Evolutionary conservation across 30 jellyfish, hydroid and myxozoan genomes (phyloP), one percentile per base, ranked within the genome.

Genomic region (Phacellophora camtschatica): DNA sequence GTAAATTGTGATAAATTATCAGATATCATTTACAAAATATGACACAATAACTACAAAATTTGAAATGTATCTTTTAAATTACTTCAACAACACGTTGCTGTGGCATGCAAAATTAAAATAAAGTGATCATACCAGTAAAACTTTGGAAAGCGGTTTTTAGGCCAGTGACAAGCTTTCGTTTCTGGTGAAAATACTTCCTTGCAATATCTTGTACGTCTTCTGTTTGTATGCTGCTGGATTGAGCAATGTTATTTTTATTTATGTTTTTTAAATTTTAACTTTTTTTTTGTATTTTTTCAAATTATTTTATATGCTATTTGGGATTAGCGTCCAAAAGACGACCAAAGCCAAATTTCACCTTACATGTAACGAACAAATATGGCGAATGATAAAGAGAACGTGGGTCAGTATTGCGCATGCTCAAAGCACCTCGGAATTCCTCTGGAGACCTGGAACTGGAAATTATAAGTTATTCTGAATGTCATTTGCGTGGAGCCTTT

Each of bases 381-480:
- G 90, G 90, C 90, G 90, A 78, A 78, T 78, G 85, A 71, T 71
- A 37, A 76, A 68, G 77, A 78, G 77, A 78, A 68, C 77, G 77
- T 68, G 90, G 67, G 74, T 41, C 16, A 15, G 48, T n/a, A 46
- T 53, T 31, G 90, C 90, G 90, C 90, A 78, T 78, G 90, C 90
- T 24, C 59, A 20, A 46, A 65, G 29, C 82, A 74, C 87, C 61
- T 23, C 4, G 62, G 15, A 43, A 6, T 19, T 23, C 22, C 59
- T 28, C 18, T 28, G 15, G 71, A 22, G 84, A 46, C 56, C 84
- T 71, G 84, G 84, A 49, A 43, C 50, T 58, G 3, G 31, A 2
- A 7, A 19, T 53, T 6, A 27, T 15, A 49, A 30, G n/a, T n/a
- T n/a, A n/a, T n/a, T n/a, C n/a, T n/a, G n/a, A n/a, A n/a, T n/a